Evolutionary conservation across 2,113 vertebrate species (phyloP).

Genomic region (Pagrus major): DNA sequence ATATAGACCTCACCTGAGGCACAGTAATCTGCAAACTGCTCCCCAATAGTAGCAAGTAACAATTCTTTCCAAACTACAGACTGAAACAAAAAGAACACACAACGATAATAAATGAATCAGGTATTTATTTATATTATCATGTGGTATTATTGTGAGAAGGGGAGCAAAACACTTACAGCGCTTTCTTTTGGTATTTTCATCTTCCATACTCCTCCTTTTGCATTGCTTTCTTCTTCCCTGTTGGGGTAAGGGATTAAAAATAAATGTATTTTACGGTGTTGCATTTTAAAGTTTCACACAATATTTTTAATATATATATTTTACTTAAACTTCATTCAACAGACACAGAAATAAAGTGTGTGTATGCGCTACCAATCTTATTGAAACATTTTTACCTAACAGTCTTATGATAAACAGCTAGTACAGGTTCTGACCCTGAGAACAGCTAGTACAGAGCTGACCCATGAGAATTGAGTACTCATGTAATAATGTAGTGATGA

Average conservation of each 20-base stretch:
- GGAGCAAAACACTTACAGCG: conserved; percentile 83
- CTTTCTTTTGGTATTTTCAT: conserved; percentile 96
- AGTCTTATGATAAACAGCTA: too few relatives aligned
- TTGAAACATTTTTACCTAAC: not conserved
- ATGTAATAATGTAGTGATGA: too few relatives aligned
- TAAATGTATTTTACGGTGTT: too few relatives aligned
- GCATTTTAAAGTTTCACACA: not conserved
- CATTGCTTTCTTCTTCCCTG: conserved; percentile 98
- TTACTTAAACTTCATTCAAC: not conserved
- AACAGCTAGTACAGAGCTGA: too few relatives aligned
- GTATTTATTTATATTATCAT: not conserved
- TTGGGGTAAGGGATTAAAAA: not conserved
- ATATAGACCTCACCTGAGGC: conserved; percentile 82
- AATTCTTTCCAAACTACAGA: conserved; percentile 95
- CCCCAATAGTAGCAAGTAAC: conserved; percentile 93
- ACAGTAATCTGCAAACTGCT: conserved; percentile 94
- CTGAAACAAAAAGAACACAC: conserved; percentile 73
- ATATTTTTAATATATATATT: not conserved
- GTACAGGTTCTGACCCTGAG: too few relatives aligned
- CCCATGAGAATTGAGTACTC: too few relatives aligned
- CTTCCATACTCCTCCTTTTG: conserved; percentile 96
- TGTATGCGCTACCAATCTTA: too few relatives aligned
- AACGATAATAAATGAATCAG: not conserved
- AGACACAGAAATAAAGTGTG: not conserved
- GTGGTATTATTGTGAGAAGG: not conserved